Evolutionary conservation across 2,888 invertebrate species (phyloP).

Genomic region (Eupelmus urozonus): DNA sequence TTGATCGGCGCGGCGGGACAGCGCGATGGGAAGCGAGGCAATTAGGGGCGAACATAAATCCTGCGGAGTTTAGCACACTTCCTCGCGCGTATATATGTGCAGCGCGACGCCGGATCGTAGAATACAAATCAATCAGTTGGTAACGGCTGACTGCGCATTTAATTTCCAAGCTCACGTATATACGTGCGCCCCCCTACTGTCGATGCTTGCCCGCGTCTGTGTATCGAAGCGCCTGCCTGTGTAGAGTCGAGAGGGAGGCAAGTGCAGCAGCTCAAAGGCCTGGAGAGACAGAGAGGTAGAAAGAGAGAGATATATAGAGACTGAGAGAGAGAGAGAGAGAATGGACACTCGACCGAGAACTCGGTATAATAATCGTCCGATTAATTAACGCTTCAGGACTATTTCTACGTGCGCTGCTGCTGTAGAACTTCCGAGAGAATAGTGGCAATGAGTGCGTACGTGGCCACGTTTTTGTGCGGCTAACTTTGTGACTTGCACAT

Average conservation of each 20-base stretch:
- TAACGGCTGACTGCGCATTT: conserved; percentile 76
- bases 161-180: conserved; percentile 72
- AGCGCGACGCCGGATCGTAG: conserved; percentile 67
- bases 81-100: conserved; percentile 62
- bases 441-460: neutral
- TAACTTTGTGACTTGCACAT: neutral
- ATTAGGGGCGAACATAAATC: conserved; percentile 77
- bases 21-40: conserved; percentile 68
- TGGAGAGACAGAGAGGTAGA: conserved; percentile 22
- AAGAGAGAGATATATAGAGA: too few species aligned
- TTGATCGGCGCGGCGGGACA: conserved; percentile 55
- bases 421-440: too few species aligned
- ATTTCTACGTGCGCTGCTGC: neutral
- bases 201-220: neutral
- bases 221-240: neutral
- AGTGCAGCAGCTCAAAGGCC: conserved; percentile 50
- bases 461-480: neutral
- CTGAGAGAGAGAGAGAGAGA: too few species aligned
- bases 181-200: neutral
- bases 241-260: conserved; percentile 21
- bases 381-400: conserved; percentile 53
- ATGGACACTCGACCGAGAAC: conserved; percentile 37
- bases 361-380: conserved; percentile 47
- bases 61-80: conserved; percentile 74
- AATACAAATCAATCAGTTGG: conserved; percentile 76